A percentile compares a stretch with the other conserved stretches of the same genome.
Evolutionary conservation across 2,888 invertebrate species (phyloP).

Genomic region (Nomada goodeniana): DNA sequence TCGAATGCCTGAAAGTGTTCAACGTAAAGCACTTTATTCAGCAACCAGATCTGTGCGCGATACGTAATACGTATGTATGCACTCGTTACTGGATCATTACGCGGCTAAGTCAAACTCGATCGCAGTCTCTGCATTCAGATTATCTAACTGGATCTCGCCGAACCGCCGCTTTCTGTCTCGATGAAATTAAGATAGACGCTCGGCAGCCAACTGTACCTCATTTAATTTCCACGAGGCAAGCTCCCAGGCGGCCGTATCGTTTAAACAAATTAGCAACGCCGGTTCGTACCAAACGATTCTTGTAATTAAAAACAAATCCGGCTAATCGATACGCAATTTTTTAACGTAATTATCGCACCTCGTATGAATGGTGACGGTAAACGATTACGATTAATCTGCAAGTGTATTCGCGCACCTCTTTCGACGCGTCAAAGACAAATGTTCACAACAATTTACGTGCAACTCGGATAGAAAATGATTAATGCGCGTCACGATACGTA

Average conservation of each 20-base stretch:
- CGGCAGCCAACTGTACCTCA: not conserved
- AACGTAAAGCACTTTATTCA: not conserved
- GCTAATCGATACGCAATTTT: conserved; percentile 19
- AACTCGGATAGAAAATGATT: not conserved
- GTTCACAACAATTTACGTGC: not conserved
- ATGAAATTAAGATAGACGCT: conserved; percentile 31
- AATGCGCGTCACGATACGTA: not conserved
- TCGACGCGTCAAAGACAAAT: not conserved
- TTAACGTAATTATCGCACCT: conserved; percentile 6
- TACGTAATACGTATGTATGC: not conserved
- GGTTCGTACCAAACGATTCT: not conserved
- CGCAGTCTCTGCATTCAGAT: conserved; percentile 16
- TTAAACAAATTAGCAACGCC: conserved; percentile 23
- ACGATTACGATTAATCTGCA: conserved; percentile 16
- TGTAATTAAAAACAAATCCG: conserved; percentile 27
- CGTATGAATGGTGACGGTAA: conserved; percentile 16
- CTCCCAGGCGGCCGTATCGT: not conserved
- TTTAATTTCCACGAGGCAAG: not conserved
- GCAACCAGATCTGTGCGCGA: not conserved
- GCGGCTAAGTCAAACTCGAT: conserved; percentile 26
- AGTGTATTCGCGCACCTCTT: not conserved
- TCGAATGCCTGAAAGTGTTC: not conserved
- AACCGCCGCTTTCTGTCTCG: conserved; percentile 17
- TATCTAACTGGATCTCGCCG: conserved; percentile 47
- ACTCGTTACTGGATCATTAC: conserved; percentile 43